phyloP scores from a whole-genome alignment of 2,113 vertebrate species.

The Terrapene triunguis region DNA sequence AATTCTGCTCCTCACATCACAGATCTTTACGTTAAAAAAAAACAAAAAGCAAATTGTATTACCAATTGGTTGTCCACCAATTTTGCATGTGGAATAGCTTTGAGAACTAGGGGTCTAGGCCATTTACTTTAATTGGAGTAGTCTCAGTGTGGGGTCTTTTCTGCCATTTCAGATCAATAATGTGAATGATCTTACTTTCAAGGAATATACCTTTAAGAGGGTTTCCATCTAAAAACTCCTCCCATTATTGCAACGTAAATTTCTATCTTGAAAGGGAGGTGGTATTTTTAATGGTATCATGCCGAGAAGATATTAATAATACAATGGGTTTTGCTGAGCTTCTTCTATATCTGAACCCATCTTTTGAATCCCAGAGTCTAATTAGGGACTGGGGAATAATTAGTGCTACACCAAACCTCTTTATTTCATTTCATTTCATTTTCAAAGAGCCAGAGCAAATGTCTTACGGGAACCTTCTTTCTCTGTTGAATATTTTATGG shows the following conservation, averaged over 20 bases:
- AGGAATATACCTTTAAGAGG: constrained; percentile 29
- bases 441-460: neutral
- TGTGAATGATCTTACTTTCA: neutral
- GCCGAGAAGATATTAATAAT: constrained; percentile 62
- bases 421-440: neutral
- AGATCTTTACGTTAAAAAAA: neutral
- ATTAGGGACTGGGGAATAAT: constrained; percentile 36
- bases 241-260: constrained; percentile 33
- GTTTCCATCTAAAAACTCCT: constrained; percentile 37
- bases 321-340: constrained; percentile 53
- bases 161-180: neutral
- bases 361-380: constrained; percentile 12
- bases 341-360: neutral
- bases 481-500: constrained; percentile 32
- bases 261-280: constrained; percentile 41
- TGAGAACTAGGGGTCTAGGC: accelerated
- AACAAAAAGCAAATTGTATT: neutral
- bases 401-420: neutral
- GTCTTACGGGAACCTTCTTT: constrained; percentile 15
- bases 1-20: neutral
- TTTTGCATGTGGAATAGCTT: neutral
- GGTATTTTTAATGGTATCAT: constrained; percentile 64
- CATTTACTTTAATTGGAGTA: neutral
- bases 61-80: accelerated
- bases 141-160: neutral